Evolutionary conservation across 1,140 invertebrate species (phyloP).

Genomic region (Sitophilus oryzae): DNA sequence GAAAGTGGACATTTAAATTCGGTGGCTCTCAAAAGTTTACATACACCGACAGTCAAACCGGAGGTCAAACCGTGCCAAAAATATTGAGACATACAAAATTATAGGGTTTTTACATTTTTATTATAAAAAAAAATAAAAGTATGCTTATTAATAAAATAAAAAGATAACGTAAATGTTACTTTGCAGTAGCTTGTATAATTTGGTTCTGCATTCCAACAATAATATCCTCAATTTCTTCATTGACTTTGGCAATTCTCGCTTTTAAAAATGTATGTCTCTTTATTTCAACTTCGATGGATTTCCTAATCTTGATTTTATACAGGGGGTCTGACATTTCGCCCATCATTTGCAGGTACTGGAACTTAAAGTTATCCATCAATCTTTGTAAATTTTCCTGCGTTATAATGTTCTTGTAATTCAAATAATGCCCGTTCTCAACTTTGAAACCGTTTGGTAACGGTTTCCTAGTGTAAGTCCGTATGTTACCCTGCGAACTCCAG

Average conservation of each 20-base stretch:
- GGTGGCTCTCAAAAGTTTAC: slow-evolving; percentile 8
- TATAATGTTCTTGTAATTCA: background rate
- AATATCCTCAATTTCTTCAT: slow-evolving; percentile 19
- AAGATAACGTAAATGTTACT: no score
- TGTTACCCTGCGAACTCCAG: slow-evolving; percentile 5
- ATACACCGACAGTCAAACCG: background rate
- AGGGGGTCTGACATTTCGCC: slow-evolving; percentile 17
- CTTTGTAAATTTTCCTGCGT: slow-evolving; percentile 6
- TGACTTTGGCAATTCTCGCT: background rate
- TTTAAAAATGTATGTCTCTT: slow-evolving; percentile 14
- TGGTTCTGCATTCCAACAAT: slow-evolving; percentile 17
- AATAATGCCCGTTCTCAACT: background rate
- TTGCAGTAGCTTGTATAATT: no score
- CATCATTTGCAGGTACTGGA: slow-evolving; percentile 16
- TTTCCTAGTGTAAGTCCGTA: slow-evolving; percentile 1
- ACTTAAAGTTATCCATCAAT: slow-evolving; percentile 18
- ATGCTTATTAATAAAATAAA: no score
- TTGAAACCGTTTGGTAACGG: background rate
- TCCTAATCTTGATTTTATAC: slow-evolving; percentile 13
- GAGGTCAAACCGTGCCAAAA: background rate
- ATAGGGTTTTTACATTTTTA: background rate
- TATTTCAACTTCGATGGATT: slow-evolving; percentile 11
- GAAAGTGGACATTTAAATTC: slow-evolving; percentile 10
- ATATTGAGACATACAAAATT: background rate
- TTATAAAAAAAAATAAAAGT: no score